These are phyloP conservation scores for Gambusia holbrooki DNA, from an alignment of 2,113 vertebrate species.

Conservation along the genomic window DNA sequence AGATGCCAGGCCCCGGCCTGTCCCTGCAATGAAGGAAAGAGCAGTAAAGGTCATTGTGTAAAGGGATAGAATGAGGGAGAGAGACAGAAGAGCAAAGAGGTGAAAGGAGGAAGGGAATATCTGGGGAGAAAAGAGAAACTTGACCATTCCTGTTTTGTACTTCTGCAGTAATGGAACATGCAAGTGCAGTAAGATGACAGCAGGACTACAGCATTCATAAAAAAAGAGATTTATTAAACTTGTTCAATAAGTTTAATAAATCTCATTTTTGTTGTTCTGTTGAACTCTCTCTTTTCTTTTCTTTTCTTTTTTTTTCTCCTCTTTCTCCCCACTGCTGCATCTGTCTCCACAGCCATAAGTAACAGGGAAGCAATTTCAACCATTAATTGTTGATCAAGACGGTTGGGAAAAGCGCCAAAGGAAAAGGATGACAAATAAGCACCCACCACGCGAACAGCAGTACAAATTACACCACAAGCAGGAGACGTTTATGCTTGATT, in stretches of 20 bases:
- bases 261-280: constrained; percentile 50
- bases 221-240: not conserved
- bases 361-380: constrained; percentile 81
- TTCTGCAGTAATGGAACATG: constrained; percentile 36
- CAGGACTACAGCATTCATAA: constrained; percentile 6
- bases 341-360: constrained; percentile 81
- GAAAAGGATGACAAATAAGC: constrained; percentile 90
- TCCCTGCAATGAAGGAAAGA: constrained; percentile 84
- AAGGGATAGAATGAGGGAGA: constrained; percentile 78
- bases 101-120: constrained; percentile 32
- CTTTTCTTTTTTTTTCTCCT: constrained; percentile 41
- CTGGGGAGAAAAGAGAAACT: constrained; percentile 34
- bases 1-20: constrained; percentile 84
- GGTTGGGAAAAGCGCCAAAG: constrained; percentile 83
- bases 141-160: constrained; percentile 16
- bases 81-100: constrained; percentile 56
- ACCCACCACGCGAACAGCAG: constrained; percentile 79
- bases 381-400: constrained; percentile 85
- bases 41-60: constrained; percentile 88
- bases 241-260: constrained; percentile 42
- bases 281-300: constrained; percentile 15
- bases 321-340: constrained; percentile 66
- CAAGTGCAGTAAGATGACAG: not conserved
- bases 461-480: constrained; percentile 87
- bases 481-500: constrained; percentile 91